A percentile compares a stretch with the other conserved stretches of the same genome.
phyloP scores from a whole-genome alignment of 2,888 invertebrate species.

The Xylocampa areola region DNA sequence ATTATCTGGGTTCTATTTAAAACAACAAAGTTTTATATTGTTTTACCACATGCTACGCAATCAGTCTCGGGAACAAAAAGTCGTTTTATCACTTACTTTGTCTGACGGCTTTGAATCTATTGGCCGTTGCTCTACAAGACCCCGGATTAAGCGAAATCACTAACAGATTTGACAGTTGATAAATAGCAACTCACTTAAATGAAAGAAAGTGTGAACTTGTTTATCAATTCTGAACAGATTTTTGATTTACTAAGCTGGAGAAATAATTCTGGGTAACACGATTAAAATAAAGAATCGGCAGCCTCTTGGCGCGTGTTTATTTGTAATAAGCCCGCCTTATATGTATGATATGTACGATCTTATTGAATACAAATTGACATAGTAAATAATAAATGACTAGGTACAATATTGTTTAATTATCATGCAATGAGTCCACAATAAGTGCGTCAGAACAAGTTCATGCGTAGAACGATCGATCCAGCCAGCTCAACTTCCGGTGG shows the following conservation, averaged over 20 bases:
- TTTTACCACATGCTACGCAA: not conserved
- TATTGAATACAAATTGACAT: constrained; percentile 38
- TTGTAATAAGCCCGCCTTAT: constrained; percentile 23
- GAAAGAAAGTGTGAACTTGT: too few relatives aligned
- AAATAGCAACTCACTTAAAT: too few relatives aligned
- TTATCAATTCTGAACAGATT: too few relatives aligned
- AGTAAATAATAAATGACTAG: constrained; percentile 37
- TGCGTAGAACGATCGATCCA: constrained; percentile 58
- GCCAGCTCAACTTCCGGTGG: constrained; percentile 72
- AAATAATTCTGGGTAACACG: too few relatives aligned
- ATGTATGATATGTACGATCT: constrained; percentile 26
- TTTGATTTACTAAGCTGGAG: too few relatives aligned
- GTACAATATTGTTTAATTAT: constrained; percentile 52
- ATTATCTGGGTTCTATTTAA: constrained; percentile 26
- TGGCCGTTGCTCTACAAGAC: too few relatives aligned
- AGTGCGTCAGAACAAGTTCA: constrained; percentile 60
- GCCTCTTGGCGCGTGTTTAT: constrained; percentile 15
- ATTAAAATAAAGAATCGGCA: too few relatives aligned
- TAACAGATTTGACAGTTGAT: too few relatives aligned
- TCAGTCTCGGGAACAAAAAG: too few relatives aligned
- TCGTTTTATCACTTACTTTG: too few relatives aligned
- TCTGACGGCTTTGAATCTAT: too few relatives aligned
- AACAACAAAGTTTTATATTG: not conserved
- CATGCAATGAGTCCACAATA: constrained; percentile 53
- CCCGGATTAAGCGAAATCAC: too few relatives aligned